Evolutionary conservation across 2,888 invertebrate genomes (phyloP).

Genomic region (Sepiola atlantica): DNA sequence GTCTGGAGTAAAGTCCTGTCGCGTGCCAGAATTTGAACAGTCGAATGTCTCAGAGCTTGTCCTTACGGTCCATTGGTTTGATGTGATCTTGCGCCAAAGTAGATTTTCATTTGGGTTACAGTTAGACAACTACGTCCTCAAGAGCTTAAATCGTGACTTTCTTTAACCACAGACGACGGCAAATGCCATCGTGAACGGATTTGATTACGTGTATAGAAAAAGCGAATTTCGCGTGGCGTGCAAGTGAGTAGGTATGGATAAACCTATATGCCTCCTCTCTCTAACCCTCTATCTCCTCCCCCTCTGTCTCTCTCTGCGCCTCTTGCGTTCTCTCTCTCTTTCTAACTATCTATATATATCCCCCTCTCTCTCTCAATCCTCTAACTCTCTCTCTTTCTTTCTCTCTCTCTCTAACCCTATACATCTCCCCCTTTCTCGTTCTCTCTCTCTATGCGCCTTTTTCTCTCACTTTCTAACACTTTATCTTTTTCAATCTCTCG

Average conservation of each 20-base stretch:
- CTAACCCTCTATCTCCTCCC: background rate
- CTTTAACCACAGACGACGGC: slow-evolving; percentile 4
- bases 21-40: slow-evolving; percentile 10
- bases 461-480: too few species aligned
- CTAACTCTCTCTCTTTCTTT: too few species aligned
- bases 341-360: too few species aligned
- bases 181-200: slow-evolving; percentile 32
- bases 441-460: too few species aligned
- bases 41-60: background rate
- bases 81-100: background rate
- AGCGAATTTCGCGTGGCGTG: background rate
- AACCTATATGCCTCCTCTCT: background rate
- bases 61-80: slow-evolving; percentile 32
- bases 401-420: too few species aligned
- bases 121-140: slow-evolving; percentile 32
- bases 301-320: background rate
- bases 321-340: too few species aligned
- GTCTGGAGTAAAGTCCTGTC: background rate
- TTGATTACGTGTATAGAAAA: slow-evolving; percentile 18
- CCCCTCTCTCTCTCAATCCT: too few species aligned
- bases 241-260: background rate
- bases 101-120: background rate
- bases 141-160: slow-evolving; percentile 23
- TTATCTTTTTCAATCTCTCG: too few species aligned
- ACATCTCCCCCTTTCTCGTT: background rate